Base-by-base conservation (phyloP, 92 coral and sea anemone genomes). In the Parazoanthus darwini region DNA sequence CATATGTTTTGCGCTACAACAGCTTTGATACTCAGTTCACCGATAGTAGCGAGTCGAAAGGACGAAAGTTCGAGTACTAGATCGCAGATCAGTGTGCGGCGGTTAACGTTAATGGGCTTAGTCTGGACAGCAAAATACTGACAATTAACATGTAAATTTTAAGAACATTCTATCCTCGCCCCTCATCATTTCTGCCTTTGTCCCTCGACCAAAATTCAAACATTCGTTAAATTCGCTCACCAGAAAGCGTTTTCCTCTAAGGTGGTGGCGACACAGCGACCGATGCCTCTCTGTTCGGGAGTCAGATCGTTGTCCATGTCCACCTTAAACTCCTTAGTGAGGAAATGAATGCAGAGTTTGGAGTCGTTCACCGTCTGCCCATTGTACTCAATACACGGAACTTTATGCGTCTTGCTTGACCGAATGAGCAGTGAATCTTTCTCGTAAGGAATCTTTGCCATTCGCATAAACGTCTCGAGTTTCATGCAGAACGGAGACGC, bases 341-440 rank as follows among this genome's bases (percentile, higher is more conserved):
- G 79, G 43, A 35, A 74, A 6, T 74, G 44, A 74, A 74, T 74
- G 79, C 79, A 74, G 9, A 74, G 79, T 74, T 74, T 74, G 48
- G 79, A 74, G 48, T 74, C 79, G 43, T 74, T 29, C 4, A 74
- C 14, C 44, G 79, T 74, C 29, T 74, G 44, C 4, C 79, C 79
- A 74, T 74, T 74, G 79, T 37, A 74, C 48, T 74, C 79, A 39
- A 74, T 74, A 50, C 79, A 74, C 79, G 79, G 79, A 74, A 74
- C 79, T 37, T 74, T 74, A 35, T 39, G 44, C 39, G 79, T 74
- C 22, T 74, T 74, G 22, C 79, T 74, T 23, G 79, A 74, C 3
- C 79, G 79, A 18, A 74, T 74, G 44, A 74, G n/a, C 23, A 4
- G 79, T 15, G 79, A 14, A 36, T 74, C 79, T 13, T 74, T 74